phyloP scores from a whole-genome alignment of 2,888 invertebrate genomes.

The Thymelicus acteon region DNA sequence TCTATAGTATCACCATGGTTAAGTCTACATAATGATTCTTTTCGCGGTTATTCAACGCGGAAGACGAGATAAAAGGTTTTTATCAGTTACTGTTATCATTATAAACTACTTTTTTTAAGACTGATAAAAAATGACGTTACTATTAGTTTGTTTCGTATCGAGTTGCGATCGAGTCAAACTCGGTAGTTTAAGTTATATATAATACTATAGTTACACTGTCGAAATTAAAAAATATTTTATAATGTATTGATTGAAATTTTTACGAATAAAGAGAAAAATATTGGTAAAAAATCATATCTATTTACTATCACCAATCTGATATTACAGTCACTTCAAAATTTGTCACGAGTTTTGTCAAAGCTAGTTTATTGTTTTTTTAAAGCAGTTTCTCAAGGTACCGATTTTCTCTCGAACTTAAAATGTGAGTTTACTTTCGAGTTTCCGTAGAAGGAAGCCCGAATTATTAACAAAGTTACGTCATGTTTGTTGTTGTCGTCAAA shows the following conservation, averaged over 20 bases:
- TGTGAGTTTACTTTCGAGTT: conserved; percentile 6
- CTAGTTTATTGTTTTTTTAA: too few species aligned
- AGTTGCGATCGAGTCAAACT: background rate
- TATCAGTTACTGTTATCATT: conserved; percentile 23
- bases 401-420: background rate
- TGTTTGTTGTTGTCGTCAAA: conserved; percentile 13
- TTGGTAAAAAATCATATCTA: too few species aligned
- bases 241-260: too few species aligned
- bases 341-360: too few species aligned
- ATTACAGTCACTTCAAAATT: too few species aligned
- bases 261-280: too few species aligned
- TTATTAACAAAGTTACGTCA: conserved; percentile 34
- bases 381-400: too few species aligned
- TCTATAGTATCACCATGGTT: background rate
- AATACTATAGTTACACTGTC: too few species aligned
- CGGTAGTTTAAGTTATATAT: too few species aligned
- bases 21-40: conserved; percentile 3
- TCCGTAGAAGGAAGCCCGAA: conserved; percentile 17
- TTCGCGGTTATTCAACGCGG: conserved; percentile 36
- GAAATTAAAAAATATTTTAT: too few species aligned
- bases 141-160: background rate
- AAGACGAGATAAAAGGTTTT: conserved; percentile 10
- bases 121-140: conserved; percentile 33
- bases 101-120: conserved; percentile 29
- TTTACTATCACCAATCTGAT: too few species aligned